These are phyloP conservation scores for Lasioglossum figueresi DNA, from an alignment of 2,888 invertebrate genomes.

Conservation along the genomic window DNA sequence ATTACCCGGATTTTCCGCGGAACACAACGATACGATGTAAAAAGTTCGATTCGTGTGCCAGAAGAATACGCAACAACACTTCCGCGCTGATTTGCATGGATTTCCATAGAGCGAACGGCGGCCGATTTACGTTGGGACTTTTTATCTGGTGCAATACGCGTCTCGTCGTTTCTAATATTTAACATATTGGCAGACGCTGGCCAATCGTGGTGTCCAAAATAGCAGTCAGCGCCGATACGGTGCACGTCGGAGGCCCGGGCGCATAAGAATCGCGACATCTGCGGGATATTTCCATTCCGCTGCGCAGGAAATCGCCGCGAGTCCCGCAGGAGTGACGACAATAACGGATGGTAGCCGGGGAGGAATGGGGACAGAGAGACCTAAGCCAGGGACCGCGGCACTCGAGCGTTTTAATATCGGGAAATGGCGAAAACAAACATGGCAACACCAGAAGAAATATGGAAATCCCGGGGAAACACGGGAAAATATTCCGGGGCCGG, in stretches of 20 bases:
- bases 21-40: neutral
- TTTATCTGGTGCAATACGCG: neutral
- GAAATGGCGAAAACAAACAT: constrained; percentile 49
- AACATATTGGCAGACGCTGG: neutral
- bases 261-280: constrained; percentile 22
- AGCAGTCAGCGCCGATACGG: neutral
- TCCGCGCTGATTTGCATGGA: neutral
- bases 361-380: constrained; percentile 1
- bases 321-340: constrained; percentile 27
- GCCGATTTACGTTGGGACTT: neutral
- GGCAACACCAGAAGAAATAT: constrained; percentile 36
- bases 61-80: neutral
- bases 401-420: constrained; percentile 53
- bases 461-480: constrained; percentile 54
- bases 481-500: constrained; percentile 56
- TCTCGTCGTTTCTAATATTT: neutral
- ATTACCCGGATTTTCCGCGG: neutral
- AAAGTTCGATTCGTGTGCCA: neutral
- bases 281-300: neutral
- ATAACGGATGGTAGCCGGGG: constrained; percentile 6
- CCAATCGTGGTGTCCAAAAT: neutral
- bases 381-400: neutral
- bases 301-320: constrained; percentile 10
- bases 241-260: neutral
- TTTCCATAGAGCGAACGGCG: neutral